phyloP scores from a whole-genome alignment of 2,113 vertebrate genomes.

The Lophura nycthemera region DNA sequence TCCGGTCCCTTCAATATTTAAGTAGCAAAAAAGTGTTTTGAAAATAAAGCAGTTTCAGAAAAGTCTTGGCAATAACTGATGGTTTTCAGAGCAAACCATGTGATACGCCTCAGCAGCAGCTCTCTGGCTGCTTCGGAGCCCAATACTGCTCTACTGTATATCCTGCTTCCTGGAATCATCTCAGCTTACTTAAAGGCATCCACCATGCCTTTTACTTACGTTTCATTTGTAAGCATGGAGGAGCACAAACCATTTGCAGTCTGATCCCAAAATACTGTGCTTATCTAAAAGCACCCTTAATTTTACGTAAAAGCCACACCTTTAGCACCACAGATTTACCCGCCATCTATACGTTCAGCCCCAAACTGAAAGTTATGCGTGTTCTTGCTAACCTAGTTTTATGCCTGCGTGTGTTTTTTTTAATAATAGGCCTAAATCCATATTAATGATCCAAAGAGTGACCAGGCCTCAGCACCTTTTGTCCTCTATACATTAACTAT shows the following conservation, averaged over 20 bases:
- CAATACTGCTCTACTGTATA: background rate
- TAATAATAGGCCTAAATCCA: conserved; percentile 84
- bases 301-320: conserved; percentile 1
- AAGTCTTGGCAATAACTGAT: background rate
- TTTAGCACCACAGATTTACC: background rate
- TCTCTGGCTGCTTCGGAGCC: background rate
- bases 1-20: background rate
- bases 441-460: conserved; percentile 77
- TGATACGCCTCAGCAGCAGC: background rate
- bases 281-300: background rate
- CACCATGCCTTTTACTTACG: background rate
- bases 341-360: background rate
- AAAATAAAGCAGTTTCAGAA: conserved; percentile 25
- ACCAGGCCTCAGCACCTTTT: conserved; percentile 77
- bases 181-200: conserved; percentile 9
- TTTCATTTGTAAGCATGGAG: background rate
- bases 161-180: background rate
- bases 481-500: conserved; percentile 77
- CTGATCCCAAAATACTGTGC: background rate
- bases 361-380: conserved; percentile 43
- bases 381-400: conserved; percentile 85
- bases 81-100: background rate
- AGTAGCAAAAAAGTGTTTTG: background rate
- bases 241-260: background rate
- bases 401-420: background rate